Conservation (phyloP, 2,113 vertebrate species). For the human region GRCh38 chr3:179905501-179906000, state of each 20-base stretch:
- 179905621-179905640: background rate
- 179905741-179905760: background rate
- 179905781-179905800: background rate
- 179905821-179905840: background rate
- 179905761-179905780: background rate
- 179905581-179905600: background rate
- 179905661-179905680: background rate
- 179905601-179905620: background rate
- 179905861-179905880: background rate
- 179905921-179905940: background rate
- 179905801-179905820: background rate
- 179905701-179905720: background rate
- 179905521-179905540: too few species aligned
- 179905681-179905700: background rate
- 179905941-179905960: constrained; percentile 22
- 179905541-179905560: background rate
- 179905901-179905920: background rate
- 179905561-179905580: background rate
- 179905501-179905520: too few species aligned
- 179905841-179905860: constrained; percentile 15
- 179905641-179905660: background rate
- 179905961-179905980: background rate
- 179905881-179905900: background rate
- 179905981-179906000: background rate
- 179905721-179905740: background rate